Evolutionary conservation across 2,113 vertebrate genomes (phyloP).

Genomic region (Parus major): DNA sequence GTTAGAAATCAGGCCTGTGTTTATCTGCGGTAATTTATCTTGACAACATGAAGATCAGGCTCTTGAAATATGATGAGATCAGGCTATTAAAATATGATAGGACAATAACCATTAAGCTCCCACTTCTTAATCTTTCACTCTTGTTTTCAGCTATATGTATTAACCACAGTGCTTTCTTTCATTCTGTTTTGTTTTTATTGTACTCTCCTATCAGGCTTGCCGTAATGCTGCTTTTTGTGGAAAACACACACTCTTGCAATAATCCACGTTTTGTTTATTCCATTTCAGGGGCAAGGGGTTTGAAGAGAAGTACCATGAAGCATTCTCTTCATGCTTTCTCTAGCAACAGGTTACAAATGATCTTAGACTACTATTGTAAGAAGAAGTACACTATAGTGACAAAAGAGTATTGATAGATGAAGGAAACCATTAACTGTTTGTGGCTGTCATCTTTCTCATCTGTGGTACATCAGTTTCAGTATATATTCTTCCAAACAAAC

Average conservation of each 20-base stretch:
- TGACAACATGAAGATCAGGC: neutral
- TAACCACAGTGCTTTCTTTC: conserved; percentile 28
- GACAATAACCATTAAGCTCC: neutral
- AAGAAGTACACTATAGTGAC: neutral
- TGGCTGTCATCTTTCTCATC: neutral
- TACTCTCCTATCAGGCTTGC: conserved; percentile 8
- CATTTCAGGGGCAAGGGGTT: neutral
- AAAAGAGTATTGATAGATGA: neutral
- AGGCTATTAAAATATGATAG: conserved; percentile 23
- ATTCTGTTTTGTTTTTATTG: conserved; percentile 51
- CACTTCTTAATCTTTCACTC: conserved; percentile 30
- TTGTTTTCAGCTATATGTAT: conserved; percentile 32
- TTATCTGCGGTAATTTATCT: neutral
- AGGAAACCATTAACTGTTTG: neutral
- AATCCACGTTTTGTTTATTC: conserved; percentile 32
- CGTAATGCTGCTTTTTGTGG: neutral
- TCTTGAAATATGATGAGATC: conserved; percentile 23
- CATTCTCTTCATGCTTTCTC: neutral
- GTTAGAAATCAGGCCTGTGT: neutral
- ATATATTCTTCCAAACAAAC: neutral
- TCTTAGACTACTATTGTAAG: neutral
- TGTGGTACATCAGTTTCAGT: neutral
- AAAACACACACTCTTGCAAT: conserved; percentile 15
- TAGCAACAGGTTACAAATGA: neutral
- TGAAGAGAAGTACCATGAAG: neutral